These are phyloP conservation scores for Andrena hattorfiana DNA, from an alignment of 2,888 invertebrate species.

Conservation along the genomic window DNA sequence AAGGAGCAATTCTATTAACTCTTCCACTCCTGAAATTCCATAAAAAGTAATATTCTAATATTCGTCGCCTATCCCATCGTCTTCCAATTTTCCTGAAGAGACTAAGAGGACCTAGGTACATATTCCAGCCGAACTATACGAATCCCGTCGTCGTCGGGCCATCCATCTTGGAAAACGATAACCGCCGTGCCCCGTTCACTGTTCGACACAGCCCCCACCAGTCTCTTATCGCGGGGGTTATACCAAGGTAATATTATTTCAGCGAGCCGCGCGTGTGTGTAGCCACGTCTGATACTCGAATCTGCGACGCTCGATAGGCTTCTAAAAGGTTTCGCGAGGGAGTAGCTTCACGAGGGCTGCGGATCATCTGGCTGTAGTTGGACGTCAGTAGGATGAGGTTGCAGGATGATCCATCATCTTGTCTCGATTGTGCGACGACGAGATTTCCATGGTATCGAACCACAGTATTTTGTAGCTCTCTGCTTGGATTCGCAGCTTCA, in stretches of 20 bases:
- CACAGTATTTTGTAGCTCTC: conserved; percentile 4
- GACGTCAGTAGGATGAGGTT: background rate
- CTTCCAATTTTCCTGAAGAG: background rate
- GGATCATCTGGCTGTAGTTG: conserved; percentile 18
- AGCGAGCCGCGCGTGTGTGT: conserved; percentile 56
- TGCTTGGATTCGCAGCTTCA: background rate
- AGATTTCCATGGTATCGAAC: conserved; percentile 18
- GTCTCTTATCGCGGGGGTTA: conserved; percentile 66
- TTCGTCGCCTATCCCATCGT: background rate
- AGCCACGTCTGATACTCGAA: conserved; percentile 46
- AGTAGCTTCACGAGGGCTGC: conserved; percentile 11
- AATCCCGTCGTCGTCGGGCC: conserved; percentile 20
- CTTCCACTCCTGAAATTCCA: background rate
- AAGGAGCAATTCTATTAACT: background rate
- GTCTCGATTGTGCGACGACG: conserved; percentile 6
- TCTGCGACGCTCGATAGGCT: conserved; percentile 21
- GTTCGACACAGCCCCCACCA: conserved; percentile 26
- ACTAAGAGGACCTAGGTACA: background rate
- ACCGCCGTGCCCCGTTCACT: conserved; percentile 53
- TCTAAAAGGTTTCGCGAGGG: conserved; percentile 16
- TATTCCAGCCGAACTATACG: conserved; percentile 18
- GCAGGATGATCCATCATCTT: conserved; percentile 51
- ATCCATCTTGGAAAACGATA: conserved; percentile 71
- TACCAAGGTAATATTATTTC: conserved; percentile 77
- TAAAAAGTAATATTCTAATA: conserved; percentile 5